A percentile compares a stretch with the other conserved stretches of the same genome.
phyloP scores from a whole-genome alignment of 1,140 invertebrate species.

The Condylostylus longicornis region DNA sequence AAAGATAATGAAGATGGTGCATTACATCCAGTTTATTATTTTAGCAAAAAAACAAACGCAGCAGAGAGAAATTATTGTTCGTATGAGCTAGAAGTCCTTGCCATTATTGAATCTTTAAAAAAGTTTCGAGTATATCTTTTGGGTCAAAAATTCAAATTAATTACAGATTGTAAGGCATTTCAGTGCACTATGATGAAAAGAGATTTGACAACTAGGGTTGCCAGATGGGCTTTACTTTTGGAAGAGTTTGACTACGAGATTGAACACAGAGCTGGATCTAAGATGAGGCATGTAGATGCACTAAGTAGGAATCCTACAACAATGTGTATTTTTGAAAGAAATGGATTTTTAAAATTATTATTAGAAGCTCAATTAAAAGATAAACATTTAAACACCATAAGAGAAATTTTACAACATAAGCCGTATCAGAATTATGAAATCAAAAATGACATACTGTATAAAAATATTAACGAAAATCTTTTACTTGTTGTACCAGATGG shows the following conservation, averaged over 20 bases:
- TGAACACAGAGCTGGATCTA: conserved; percentile 10
- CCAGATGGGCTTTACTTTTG: conserved; percentile 12
- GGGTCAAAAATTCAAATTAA: conserved; percentile 25
- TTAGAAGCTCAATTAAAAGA: background rate
- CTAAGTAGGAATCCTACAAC: background rate
- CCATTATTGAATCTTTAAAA: conserved; percentile 17
- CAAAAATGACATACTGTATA: background rate
- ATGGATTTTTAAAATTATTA: background rate
- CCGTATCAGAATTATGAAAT: background rate
- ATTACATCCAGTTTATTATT: conserved; percentile 29
- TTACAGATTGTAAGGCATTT: conserved; percentile 31
- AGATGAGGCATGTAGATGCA: conserved; percentile 15
- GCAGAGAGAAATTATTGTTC: conserved; percentile 29
- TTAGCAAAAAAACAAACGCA: conserved; percentile 24
- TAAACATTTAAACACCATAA: background rate
- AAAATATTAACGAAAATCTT: conserved; percentile 1
- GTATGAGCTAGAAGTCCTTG: conserved; percentile 28
- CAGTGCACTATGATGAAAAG: too few species aligned
- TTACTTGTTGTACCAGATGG: conserved; percentile 17
- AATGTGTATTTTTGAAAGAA: background rate
- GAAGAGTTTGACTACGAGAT: conserved; percentile 13
- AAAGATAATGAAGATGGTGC: background rate
- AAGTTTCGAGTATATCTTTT: conserved; percentile 23
- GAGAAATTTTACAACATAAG: background rate
- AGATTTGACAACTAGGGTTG: conserved; percentile 11